Base-by-base conservation (phyloP, 2,113 vertebrate species). In the Phasianus colchicus region DNA sequence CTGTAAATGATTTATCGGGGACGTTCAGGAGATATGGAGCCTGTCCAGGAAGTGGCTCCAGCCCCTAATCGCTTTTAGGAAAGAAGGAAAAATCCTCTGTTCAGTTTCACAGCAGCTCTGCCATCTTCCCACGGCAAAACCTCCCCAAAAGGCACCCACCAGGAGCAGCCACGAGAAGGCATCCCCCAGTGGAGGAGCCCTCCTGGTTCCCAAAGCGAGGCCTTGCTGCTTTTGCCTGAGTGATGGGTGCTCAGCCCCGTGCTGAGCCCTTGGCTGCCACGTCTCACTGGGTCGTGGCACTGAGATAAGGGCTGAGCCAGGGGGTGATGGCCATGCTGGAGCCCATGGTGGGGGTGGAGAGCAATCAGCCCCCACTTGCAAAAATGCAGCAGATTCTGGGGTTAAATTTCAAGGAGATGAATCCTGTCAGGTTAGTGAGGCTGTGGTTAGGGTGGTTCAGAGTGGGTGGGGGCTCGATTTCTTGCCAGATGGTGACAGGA, bases 1-100 rank as follows among this genome's bases (percentile, higher is more conserved):
- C 81, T 77, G 38, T 87, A 91, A 96, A 86, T 97, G 96, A 97
- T 98, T 98, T 95, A 96, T 96, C 2, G 1, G 86, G 93, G 93
- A 95, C 90, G 86, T 95, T 92, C 86, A 93, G 43, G 54, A 91
- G 91, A 94, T 92, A 95, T 96, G 96, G 90, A 6, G 34, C 45
- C 82, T 50, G 58, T 94, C 96, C 97, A 98, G 93, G 65, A 92
- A 88, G 72, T 18, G 1, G 57, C 74, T 95, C 69, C 83, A 63
- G 73, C 79, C 64, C 22, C 92, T 83, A 55, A 38, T 94, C 95
- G 92, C 95, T 88, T 79, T 65, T 83, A 61, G 30, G 67, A 90
- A 94, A 88, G 72, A 81, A 84, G 83, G 61, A 96, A 40, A 95
- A 95, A 93, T 91, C 65, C 73, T 83, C 84, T 93, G 86, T 58